Evolutionary conservation across 2,888 invertebrate genomes (phyloP), one percentile per base, ranked within the genome.

Genomic region (Gonocerus acuteangulatus): DNA sequence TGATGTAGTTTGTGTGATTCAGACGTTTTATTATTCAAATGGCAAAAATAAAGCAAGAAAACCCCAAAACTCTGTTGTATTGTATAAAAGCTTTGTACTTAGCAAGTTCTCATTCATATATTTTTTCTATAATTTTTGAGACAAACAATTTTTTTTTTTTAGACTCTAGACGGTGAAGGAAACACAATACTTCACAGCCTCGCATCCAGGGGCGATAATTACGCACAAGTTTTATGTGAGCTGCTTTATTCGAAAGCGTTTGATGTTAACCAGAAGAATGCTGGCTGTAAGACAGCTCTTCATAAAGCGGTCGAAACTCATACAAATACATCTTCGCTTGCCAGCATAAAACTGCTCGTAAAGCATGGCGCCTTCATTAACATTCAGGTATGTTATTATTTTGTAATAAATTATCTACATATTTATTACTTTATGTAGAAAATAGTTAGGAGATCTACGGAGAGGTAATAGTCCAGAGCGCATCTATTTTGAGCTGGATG

Each of bases 121-220:
- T n/a, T n/a, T n/a, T n/a, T n/a, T n/a, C n/a, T n/a, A n/a, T n/a
- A n/a, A n/a, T n/a, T n/a, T n/a, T n/a, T n/a, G n/a, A n/a, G n/a
- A n/a, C n/a, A n/a, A n/a, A n/a, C n/a, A n/a, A n/a, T n/a, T n/a
- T n/a, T n/a, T n/a, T n/a, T n/a, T n/a, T n/a, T n/a, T n/a, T n/a
- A n/a, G n/a, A n/a, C n/a, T n/a, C n/a, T n/a, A 27, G 27, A 57
- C 23, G 57, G 15, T 13, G 32, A 57, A n/a, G 32, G 44, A 27
- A 57, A 57, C 45, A 56, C 23, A 15, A 27, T 57, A 7, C 57
- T 57, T 19, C 57, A 57, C 32, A 19, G 18, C 27, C 57, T 57
- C 1, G 57, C 19, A 9, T n/a, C 16, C 13, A n/a, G 16, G 6
- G 57, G 57, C n/a, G 57, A 57, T 32, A 44, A 27, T 16, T 42